Evolutionary conservation across 2,888 invertebrate genomes (phyloP).

Genomic region (Drosophila emarginata): DNA sequence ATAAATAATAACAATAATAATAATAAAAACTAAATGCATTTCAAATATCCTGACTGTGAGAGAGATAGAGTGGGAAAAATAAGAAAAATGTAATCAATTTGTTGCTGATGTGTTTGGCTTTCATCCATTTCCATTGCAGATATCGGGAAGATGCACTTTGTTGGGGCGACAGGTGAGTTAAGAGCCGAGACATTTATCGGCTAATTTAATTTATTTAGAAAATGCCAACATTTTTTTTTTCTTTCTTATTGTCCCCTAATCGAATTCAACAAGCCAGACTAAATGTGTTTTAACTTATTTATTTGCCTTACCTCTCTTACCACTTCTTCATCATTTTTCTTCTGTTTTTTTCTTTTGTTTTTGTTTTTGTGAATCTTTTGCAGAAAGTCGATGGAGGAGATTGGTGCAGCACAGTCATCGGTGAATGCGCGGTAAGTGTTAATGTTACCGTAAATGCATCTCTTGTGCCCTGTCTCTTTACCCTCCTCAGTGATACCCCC

Average conservation of each 20-base stretch:
- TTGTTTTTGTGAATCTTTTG: conserved; percentile 80
- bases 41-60: background rate
- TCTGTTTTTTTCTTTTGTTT: conserved; percentile 23
- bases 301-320: conserved; percentile 26
- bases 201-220: conserved; percentile 80
- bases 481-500: background rate
- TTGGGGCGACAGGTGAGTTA: conserved; percentile 93
- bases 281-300: conserved; percentile 43
- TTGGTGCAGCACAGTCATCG: conserved; percentile 90
- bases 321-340: background rate
- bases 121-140: conserved; percentile 86
- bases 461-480: conserved; percentile 18
- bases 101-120: conserved; percentile 50
- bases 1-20: too few species aligned
- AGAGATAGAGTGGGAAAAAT: background rate
- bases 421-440: conserved; percentile 93
- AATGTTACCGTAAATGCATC: conserved; percentile 76
- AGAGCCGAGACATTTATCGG: conserved; percentile 80
- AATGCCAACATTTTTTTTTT: conserved; percentile 68
- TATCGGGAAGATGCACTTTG: conserved; percentile 94
- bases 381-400: conserved; percentile 94
- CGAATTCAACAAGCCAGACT: conserved; percentile 67
- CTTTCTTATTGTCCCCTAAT: conserved; percentile 55
- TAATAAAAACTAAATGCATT: background rate
- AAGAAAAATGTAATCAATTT: background rate